Conservation (phyloP, 1,140 invertebrate species). For the Archegozetes longisetosus region DNA sequence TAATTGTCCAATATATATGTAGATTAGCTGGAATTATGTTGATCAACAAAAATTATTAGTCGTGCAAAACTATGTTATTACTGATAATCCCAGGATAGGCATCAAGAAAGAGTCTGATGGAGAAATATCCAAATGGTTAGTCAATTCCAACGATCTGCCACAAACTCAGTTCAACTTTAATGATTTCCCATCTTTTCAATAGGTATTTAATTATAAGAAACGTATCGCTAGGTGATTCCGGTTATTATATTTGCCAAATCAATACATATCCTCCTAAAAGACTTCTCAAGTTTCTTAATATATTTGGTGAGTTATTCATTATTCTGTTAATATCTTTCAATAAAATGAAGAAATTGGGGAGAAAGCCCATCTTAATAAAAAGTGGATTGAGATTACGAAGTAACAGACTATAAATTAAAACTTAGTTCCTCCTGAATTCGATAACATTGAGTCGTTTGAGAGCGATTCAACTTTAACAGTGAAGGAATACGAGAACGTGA, state of each 20-base stretch:
- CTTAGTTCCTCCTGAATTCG: constrained; percentile 3
- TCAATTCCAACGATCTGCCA: not conserved
- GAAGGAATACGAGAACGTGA: constrained; percentile 30
- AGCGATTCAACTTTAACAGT: constrained; percentile 24
- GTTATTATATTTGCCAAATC: constrained; percentile 59
- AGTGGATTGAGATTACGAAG: too few species aligned
- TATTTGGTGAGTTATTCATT: not conserved
- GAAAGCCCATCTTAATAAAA: too few species aligned
- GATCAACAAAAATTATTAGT: constrained; percentile 19
- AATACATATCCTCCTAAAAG: constrained; percentile 32
- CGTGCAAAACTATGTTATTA: constrained; percentile 54
- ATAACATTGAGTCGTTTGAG: not conserved
- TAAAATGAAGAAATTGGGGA: too few species aligned
- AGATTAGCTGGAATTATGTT: constrained; percentile 2
- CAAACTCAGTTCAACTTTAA: not conserved
- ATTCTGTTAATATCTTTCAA: not conserved
- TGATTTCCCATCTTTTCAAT: too few species aligned
- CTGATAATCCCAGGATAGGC: constrained; percentile 44
- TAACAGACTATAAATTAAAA: too few species aligned
- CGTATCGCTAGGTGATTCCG: constrained; percentile 74
- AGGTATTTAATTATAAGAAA: constrained; percentile 71
- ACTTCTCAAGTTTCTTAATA: not conserved
- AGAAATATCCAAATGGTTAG: constrained; percentile 43
- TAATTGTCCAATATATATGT: not conserved
- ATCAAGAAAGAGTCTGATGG: constrained; percentile 59